Base-by-base conservation (phyloP, 2,888 invertebrate species). In the Limnephilus lunatus region DNA sequence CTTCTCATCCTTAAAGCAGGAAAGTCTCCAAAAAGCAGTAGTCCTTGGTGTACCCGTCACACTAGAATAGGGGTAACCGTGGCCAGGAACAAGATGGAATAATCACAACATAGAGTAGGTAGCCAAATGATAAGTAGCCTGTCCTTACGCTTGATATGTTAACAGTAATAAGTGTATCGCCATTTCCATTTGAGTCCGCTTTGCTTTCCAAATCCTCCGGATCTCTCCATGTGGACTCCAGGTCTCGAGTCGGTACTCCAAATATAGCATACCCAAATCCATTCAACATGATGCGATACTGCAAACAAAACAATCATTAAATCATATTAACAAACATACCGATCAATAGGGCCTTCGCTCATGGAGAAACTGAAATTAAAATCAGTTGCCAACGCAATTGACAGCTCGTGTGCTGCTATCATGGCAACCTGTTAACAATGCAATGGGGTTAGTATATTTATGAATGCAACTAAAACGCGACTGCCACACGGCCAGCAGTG, bases 211-310 rank as follows among this genome's bases (percentile, higher is more conserved):
- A 94, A 94, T 96, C 96, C 91, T 96, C 96, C 19, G 97, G 97
- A 94, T 97, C 96, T 86, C 97, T 96, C 98, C 98, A 98, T 0
- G 97, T 97, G 3, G 97, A 97, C 94, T 97, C 97, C 92, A 98
- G 95, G 95, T 98, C 97, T 25, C 97, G 96, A 0, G 97, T 97
- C 0, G 98, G 98, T 32, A 98, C 97, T 3, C 98, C 98, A 95
- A 98, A 98, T 9, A 98, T 94, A 14, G 97, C 97, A 95, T 98
- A 98, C 86, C 98, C 98, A 94, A 98, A 97, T 4, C 98, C 98
- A 95, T 98, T 98, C 94, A 98, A 96, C 95, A 98, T 97, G 94
- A 98, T 98, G 94, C 98, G 97, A 95, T 98, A 98, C 98, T 98
- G 96, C 82, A 96, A 95, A 68, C 15, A 81, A 68, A 80, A 88